Percentiles rank a stretch among this genome's conserved stretches.
phyloP scores from a whole-genome alignment of 1,140 invertebrate genomes.

The Argopecten irradians region DNA sequence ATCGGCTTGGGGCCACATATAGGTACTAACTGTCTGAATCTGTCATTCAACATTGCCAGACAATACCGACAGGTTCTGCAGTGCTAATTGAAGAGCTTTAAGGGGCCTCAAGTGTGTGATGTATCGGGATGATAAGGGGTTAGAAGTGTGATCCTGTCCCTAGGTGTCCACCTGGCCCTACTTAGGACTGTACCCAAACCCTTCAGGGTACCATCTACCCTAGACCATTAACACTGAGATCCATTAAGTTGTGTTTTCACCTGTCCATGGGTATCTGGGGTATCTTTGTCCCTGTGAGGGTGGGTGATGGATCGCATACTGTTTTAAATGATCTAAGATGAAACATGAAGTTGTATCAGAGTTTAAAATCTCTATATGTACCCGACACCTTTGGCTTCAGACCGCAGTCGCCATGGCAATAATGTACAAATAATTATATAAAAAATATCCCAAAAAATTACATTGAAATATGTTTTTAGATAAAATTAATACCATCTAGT shows the following conservation, averaged over 20 bases:
- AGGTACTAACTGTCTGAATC: neutral
- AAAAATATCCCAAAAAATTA: neutral
- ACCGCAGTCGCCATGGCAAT: neutral
- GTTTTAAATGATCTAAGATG: constrained; percentile 16
- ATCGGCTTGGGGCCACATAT: neutral
- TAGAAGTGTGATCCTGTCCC: neutral
- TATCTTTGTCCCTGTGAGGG: neutral
- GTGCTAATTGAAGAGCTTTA: neutral
- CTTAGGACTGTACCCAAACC: neutral
- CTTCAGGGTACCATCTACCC: neutral
- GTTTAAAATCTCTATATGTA: neutral
- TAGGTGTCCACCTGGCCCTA: no score
- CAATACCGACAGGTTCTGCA: neutral
- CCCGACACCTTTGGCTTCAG: neutral
- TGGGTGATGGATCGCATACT: neutral
- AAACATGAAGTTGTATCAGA: neutral
- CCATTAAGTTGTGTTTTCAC: neutral
- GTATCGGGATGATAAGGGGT: neutral
- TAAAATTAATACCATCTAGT: neutral
- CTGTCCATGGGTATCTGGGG: neutral
- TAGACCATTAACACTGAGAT: neutral
- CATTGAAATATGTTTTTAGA: neutral
- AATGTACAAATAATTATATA: neutral
- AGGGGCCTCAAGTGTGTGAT: no score
- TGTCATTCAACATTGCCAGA: neutral